Evolutionary conservation across 35 echinoderm and acorn worm genomes (phyloP), one percentile per base, ranked within the genome.

Genomic region (Lytechinus variegatus): DNA sequence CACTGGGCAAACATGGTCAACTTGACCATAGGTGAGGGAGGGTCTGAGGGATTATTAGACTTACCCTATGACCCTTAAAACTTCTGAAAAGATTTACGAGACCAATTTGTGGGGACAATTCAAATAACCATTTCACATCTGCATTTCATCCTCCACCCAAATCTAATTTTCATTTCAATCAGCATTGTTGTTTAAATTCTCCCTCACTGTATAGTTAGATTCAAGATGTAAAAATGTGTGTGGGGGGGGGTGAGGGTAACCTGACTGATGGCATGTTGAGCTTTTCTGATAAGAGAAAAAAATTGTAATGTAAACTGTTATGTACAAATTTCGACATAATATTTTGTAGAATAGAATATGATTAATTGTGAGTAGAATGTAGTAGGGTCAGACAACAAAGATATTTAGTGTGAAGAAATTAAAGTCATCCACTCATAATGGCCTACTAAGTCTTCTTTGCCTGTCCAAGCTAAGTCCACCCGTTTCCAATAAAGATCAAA

Each of bases 81-180:
- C 66, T 79, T 79, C 66, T 19, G 19, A 79, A 79, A 79, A 79
- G 66, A 79, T 79, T 79, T n/a, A 79, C 3, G 66, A 79, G 66
- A 7, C 21, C 66, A 79, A 79, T 79, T 79, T 79, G 19, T 79
- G 19, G 33, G 16, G 66, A 79, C 66, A 79, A 79, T 79, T 79
- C 66, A 16, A 79, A 24, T 79, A 79, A 79, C n/a, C 66, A 79
- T 79, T 79, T 79, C 66, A 24, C 66, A 16, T 79, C 66, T 19
- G 3, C 66, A 79, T 7, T 79, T 16, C 66, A 79, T 24, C 66
- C 66, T 29, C 28, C 88, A 52, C 88, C 52, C 88, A 90, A 90
- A 90, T 90, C 52, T 54, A 52, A 90, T 90, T 90, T 90, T 4
- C 9, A 54, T 90, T 90, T 90, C 88, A 90, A 44, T 90, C 88